Evolutionary conservation across 30 jellyfish, hydroid and myxozoan genomes (phyloP), one percentile per base, ranked within the genome.

Genomic region (Aurelia coerulea): DNA sequence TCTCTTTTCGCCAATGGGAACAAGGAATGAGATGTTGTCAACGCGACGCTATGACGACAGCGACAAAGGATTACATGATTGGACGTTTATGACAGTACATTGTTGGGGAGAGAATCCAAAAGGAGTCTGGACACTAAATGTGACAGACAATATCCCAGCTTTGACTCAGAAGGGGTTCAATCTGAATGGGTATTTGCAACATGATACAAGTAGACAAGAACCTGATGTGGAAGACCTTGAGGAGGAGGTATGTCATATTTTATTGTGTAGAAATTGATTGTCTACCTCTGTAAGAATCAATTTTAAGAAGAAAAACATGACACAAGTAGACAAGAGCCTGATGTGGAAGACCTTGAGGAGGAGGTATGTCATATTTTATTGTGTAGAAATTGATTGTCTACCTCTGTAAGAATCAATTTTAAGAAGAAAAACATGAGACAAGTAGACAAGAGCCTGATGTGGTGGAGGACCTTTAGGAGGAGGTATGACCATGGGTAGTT

Each of bases 11-110:
- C 99, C 99, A 11, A 88, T 88, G 97, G 99, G 99, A 65, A 96
- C 99, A 37, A 68, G 98, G 72, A 96, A 91, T 76, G 98, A 91
- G 65, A 96, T 96, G 98, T 72, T 96, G 62, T 87, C 97, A 50
- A 91, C 99, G 13, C 96, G 99, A 51, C 95, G 98, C 51, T 96
- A 96, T 79, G 99, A 96, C 90, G 98, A 96, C 77, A 87, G 97
- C 67, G 99, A 96, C 83, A 91, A 96, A 79, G 99, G 99, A 18
- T 86, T 95, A 1, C 99, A 95, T 67, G 99, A 95, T 73, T 95
- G 99, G 99, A 95, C 99, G 19, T 95, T 95, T 62, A 95, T 95
- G 99, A 95, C 99, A 10, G 99, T 95, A 62, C 99, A 95, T 73
- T 78, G 95, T 73, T 95, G 99, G 99, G 99, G 99, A 0, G 99